Percentiles rank a stretch among this genome's conserved stretches.
phyloP scores from a whole-genome alignment of 2,888 invertebrate genomes.

The Megastigmus dorsalis region DNA sequence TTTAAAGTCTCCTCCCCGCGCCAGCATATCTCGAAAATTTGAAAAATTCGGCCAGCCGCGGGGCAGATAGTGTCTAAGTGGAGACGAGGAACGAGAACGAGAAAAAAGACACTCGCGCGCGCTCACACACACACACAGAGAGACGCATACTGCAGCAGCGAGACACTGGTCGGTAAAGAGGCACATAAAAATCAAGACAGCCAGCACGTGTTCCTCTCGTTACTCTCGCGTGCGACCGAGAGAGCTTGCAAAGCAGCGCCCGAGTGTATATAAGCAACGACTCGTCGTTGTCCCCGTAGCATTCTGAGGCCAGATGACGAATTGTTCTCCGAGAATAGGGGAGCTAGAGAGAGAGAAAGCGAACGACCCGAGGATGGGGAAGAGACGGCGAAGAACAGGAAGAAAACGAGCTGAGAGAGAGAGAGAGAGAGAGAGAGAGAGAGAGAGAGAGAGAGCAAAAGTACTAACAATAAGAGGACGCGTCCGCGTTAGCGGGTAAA shows the following conservation, averaged over 20 bases:
- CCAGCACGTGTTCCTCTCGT: constrained; percentile 57
- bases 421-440: constrained; percentile 9
- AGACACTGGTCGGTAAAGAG: constrained; percentile 27
- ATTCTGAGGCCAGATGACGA: constrained; percentile 66
- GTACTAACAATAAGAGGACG: constrained; percentile 67
- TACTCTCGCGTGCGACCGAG: constrained; percentile 42
- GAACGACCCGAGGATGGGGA: neutral
- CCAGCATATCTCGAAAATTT: constrained; percentile 44
- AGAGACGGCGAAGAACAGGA: constrained; percentile 9
- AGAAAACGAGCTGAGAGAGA: constrained; percentile 6
- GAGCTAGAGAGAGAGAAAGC: constrained; percentile 43
- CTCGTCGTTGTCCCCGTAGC: constrained; percentile 55
- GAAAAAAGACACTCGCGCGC: neutral
- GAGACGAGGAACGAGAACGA: neutral
- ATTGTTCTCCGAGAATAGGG: constrained; percentile 63
- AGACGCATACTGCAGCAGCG: constrained; percentile 2
- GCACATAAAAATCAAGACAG: constrained; percentile 49
- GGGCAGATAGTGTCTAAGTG: too few species aligned
- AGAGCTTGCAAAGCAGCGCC: constrained; percentile 32
- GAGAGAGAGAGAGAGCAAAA: constrained; percentile 8
- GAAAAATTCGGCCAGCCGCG: constrained; percentile 40
- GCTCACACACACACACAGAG: neutral
- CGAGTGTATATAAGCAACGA: too few species aligned
- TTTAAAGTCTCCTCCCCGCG: neutral
- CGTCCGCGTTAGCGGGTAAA: constrained; percentile 69